Percentiles rank a stretch among this genome's conserved stretches.
Evolutionary conservation across 1,140 invertebrate genomes (phyloP).

Genomic region (Leptopilina boulardi): DNA sequence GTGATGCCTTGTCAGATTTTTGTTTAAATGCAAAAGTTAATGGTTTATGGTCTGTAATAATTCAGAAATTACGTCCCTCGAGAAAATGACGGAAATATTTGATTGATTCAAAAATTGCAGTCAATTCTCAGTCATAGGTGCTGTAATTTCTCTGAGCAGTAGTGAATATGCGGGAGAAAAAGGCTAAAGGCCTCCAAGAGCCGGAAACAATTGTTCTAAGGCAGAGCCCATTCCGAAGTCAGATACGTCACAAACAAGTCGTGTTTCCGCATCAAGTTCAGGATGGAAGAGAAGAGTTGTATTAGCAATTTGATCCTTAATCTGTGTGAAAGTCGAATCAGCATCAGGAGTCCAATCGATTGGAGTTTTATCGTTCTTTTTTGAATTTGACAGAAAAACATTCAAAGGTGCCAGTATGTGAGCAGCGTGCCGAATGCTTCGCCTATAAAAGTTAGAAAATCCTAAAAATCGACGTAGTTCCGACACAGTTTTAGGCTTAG

Average conservation of each 20-base stretch:
- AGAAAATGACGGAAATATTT: too few species aligned
- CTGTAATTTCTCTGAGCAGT: neutral
- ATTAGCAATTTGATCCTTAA: neutral
- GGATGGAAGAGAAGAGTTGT: neutral
- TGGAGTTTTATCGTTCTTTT: neutral
- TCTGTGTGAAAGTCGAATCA: neutral
- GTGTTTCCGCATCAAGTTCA: neutral
- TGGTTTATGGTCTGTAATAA: too few species aligned
- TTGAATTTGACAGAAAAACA: neutral
- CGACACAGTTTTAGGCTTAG: neutral
- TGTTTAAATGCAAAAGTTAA: too few species aligned
- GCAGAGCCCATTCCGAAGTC: neutral
- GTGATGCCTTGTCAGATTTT: too few species aligned
- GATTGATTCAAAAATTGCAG: too few species aligned
- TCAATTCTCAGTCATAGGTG: neutral
- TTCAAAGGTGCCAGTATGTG: neutral
- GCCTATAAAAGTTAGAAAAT: conserved; percentile 5
- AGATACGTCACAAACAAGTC: neutral
- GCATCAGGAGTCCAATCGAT: conserved; percentile 17
- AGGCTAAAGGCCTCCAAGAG: neutral
- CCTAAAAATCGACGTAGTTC: conserved; percentile 15
- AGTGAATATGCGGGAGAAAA: neutral
- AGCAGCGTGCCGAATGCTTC: neutral
- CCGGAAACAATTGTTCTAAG: neutral
- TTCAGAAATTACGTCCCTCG: too few species aligned